These are phyloP conservation scores for Tachypleus tridentatus DNA, from an alignment of 1,140 invertebrate genomes.

Conservation along the genomic window DNA sequence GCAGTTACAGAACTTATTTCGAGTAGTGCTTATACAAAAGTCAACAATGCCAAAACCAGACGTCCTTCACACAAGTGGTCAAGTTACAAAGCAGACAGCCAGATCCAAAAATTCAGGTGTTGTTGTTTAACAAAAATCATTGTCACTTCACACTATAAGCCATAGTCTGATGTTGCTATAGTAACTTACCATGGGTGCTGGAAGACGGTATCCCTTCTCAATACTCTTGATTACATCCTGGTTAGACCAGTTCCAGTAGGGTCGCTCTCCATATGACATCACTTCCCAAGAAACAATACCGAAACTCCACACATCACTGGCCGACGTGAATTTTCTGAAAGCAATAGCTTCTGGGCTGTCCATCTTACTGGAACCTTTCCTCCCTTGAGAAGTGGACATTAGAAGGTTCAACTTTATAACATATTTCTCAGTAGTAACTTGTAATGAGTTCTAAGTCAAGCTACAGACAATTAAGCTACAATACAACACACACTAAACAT, in stretches of 20 bases:
- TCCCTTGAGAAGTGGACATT: constrained; percentile 47
- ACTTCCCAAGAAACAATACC: constrained; percentile 99
- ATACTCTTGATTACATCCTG: constrained; percentile 98
- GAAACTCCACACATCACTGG: constrained; percentile 97
- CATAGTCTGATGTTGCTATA: not conserved
- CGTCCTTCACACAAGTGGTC: no score
- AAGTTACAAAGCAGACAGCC: not conserved
- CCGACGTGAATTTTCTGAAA: constrained; percentile 94
- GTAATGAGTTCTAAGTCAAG: no score
- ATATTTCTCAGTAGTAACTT: no score
- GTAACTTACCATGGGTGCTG: constrained; percentile 68
- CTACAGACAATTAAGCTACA: no score
- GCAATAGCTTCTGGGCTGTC: constrained; percentile 99
- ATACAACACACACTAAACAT: constrained; percentile 68
- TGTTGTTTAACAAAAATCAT: not conserved
- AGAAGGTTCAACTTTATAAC: no score
- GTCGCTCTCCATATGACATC: constrained; percentile 95
- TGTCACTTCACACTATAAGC: not conserved
- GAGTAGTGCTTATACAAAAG: no score
- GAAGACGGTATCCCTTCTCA: constrained; percentile 84
- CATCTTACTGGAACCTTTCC: constrained; percentile 98
- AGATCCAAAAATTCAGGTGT: not conserved
- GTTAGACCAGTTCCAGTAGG: constrained; percentile 99
- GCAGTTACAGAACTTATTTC: no score
- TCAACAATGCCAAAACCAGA: no score